Evolutionary conservation across 2,113 vertebrate species (phyloP).

Genomic region (Amblyornis subalaris): DNA sequence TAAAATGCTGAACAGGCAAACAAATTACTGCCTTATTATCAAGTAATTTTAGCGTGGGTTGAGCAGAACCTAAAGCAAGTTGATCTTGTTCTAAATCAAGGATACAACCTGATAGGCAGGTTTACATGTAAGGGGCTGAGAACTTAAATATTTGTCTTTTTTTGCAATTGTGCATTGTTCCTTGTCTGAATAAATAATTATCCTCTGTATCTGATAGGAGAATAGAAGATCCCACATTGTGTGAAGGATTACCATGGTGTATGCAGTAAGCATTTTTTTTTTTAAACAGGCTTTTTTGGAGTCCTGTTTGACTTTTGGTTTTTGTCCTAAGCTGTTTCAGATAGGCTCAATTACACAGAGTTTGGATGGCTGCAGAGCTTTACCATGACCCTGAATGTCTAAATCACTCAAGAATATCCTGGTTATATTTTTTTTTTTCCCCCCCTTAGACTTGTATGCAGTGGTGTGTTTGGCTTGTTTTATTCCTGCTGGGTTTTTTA

Average conservation of each 20-base stretch:
- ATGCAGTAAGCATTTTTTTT: background rate
- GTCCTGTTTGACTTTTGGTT: background rate
- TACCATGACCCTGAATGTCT: background rate
- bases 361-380: background rate
- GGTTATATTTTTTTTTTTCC: background rate
- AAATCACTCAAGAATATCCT: background rate
- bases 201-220: background rate
- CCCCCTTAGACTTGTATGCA: background rate
- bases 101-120: background rate
- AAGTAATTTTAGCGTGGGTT: slow-evolving; percentile 54
- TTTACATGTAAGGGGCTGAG: background rate
- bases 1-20: slow-evolving; percentile 66
- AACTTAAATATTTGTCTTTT: background rate
- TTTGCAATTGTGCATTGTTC: background rate
- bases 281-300: background rate
- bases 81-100: slow-evolving; percentile 14
- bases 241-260: background rate
- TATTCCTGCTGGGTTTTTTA: background rate
- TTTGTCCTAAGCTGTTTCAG: background rate
- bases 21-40: slow-evolving; percentile 52
- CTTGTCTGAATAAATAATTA: background rate
- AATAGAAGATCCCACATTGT: background rate
- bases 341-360: background rate
- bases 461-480: background rate
- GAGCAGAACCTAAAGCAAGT: slow-evolving; percentile 36